phyloP scores from a whole-genome alignment of 2,888 invertebrate genomes.

The Leucania comma region DNA sequence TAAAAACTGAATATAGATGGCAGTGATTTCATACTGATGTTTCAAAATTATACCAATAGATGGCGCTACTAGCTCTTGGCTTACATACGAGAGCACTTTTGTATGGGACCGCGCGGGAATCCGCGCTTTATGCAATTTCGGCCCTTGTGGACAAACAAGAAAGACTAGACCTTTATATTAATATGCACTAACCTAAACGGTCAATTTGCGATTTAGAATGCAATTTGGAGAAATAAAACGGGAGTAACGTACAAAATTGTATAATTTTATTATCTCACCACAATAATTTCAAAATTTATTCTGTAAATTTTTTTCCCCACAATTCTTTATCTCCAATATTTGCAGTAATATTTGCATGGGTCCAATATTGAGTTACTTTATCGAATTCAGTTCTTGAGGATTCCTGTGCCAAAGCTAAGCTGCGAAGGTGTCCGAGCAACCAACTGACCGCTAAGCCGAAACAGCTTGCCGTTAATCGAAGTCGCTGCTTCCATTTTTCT shows the following conservation, averaged over 20 bases:
- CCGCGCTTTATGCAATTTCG: too few relatives aligned
- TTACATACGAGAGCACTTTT: neutral
- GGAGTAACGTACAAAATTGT: conserved; percentile 11
- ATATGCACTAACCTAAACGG: too few relatives aligned
- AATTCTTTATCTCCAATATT: conserved; percentile 7
- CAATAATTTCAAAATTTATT: conserved; percentile 29
- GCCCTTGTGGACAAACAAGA: too few relatives aligned
- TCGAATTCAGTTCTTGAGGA: conserved; percentile 63
- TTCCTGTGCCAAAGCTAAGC: conserved; percentile 74
- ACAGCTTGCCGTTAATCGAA: conserved; percentile 82
- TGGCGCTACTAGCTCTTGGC: neutral
- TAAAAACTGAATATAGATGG: neutral
- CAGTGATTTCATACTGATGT: neutral
- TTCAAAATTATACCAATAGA: neutral
- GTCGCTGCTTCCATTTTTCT: conserved; percentile 87
- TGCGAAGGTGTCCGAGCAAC: conserved; percentile 77
- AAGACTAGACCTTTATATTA: too few relatives aligned
- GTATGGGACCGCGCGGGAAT: too few relatives aligned
- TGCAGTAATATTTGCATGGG: conserved; percentile 16
- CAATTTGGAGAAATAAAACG: conserved; percentile 20
- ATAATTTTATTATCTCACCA: conserved; percentile 22
- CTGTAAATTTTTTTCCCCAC: conserved; percentile 13
- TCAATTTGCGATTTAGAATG: too few relatives aligned
- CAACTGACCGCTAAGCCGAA: conserved; percentile 82
- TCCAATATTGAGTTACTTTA: neutral